A percentile compares a stretch with the other conserved stretches of the same genome.
These are phyloP conservation scores for Zeus faber DNA, from an alignment of 2,113 vertebrate genomes.

Conservation along the genomic window DNA sequence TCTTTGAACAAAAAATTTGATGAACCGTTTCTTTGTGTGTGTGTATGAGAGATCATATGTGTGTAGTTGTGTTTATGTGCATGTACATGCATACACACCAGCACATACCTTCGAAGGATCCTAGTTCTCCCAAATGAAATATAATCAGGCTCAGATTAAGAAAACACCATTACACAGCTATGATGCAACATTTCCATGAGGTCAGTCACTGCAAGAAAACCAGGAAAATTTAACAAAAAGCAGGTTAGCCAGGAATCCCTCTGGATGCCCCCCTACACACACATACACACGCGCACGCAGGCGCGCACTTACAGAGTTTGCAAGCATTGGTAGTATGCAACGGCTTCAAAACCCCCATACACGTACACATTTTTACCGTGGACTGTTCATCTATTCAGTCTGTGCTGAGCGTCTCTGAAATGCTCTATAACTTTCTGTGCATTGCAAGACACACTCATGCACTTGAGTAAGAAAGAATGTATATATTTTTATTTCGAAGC, in stretches of 20 bases:
- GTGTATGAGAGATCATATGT: constrained; percentile 1
- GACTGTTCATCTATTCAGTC: constrained; percentile 16
- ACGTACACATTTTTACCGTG: not conserved
- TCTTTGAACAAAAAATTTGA: constrained; percentile 4
- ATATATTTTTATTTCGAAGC: constrained; percentile 27
- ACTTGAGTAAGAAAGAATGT: constrained; percentile 13
- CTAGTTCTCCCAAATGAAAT: constrained; percentile 9
- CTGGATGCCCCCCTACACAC: not conserved
- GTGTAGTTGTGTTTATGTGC: not conserved
- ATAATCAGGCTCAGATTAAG: constrained; percentile 10
- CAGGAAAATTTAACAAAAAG: not conserved
- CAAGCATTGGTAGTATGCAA: constrained; percentile 6
- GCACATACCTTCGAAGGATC: constrained; percentile 1
- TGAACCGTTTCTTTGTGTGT: constrained; percentile 7
- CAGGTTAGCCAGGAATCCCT: not conserved
- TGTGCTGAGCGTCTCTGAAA: constrained; percentile 1
- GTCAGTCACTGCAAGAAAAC: constrained; percentile 3
- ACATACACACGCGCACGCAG: not conserved
- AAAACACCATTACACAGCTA: constrained; percentile 17
- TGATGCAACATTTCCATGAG: constrained; percentile 22
- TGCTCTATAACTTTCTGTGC: constrained; percentile 3
- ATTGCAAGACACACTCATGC: constrained; percentile 14
- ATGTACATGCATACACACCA: not conserved
- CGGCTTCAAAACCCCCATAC: constrained; percentile 6
- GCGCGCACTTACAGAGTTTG: not conserved